Evolutionary conservation across 2,797 vertebrate species (phyloP), one percentile per base, ranked within the genome.

Genomic region (Pygocentrus nattereri): DNA sequence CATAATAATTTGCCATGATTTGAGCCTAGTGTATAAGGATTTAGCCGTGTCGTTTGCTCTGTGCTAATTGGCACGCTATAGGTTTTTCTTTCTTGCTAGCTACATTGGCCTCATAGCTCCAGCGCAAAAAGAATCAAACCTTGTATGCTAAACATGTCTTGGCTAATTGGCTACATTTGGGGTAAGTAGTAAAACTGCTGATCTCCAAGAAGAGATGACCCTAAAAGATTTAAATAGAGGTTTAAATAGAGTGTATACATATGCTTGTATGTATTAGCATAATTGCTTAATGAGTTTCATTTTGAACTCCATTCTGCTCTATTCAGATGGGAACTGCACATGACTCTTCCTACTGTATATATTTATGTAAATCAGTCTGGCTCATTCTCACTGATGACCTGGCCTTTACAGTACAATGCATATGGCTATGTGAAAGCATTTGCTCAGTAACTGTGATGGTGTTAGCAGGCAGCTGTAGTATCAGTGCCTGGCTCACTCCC

Each of bases 401-500:
- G 49, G 49, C 49, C 70, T 54, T 72, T 54, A 34, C 70, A 8
- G 27, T 34, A 10, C 18, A 54, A 75, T 21, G 21, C 38, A 30
- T 69, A 25, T 50, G 58, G 59, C 67, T 31, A 16, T 13, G 56
- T 27, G 58, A 76, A 65, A 44, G 50, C 13, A 1, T 50, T 27
- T 74, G 27, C 73, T 74, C 59, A 80, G 62, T 47, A 77, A 31
- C 38, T 80, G 68, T 74, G 74, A 71, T 76, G 54, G 52, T 81
- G 67, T 31, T 38, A 81, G 65, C 65, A 71, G 80, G 74, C 38
- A 78, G 67, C 69, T 81, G 71, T 84, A 78, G 74, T 81, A 83
- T 79, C 67, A 10, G 74, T 79, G 79, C 76, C 31, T 83, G 64
- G 25, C 18, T 81, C 31, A 82, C 86, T 84, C 82, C 78, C 61